Evolutionary conservation across 2,113 vertebrate species (phyloP).

Genomic region (Lates calcarifer): DNA sequence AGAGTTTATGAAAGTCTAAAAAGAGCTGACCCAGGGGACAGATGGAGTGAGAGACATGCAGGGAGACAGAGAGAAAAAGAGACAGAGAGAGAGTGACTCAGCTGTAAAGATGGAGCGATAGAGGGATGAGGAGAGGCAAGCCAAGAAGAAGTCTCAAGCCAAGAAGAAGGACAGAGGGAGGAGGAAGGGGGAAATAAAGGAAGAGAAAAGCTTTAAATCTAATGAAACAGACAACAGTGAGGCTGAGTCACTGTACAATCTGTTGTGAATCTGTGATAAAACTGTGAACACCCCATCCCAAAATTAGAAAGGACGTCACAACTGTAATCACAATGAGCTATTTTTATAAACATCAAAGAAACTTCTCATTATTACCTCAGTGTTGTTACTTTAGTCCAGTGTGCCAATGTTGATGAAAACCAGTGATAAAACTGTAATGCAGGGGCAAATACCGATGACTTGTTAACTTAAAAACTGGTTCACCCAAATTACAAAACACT

Average conservation of each 20-base stretch:
- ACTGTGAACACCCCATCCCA: not conserved
- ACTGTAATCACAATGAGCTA: not conserved
- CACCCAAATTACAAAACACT: no score
- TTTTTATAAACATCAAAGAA: not conserved
- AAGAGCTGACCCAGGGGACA: conserved; percentile 23
- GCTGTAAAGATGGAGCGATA: conserved; percentile 32
- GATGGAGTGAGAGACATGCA: conserved; percentile 22
- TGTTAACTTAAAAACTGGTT: no score
- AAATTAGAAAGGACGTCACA: not conserved
- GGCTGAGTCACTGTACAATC: conserved; percentile 48
- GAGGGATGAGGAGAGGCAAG: not conserved
- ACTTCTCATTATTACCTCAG: not conserved
- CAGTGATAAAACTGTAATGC: no score
- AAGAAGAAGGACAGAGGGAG: conserved; percentile 16
- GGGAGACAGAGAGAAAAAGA: conserved; percentile 1
- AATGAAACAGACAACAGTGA: conserved; percentile 31
- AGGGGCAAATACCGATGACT: no score
- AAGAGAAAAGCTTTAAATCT: conserved; percentile 29
- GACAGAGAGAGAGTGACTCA: conserved; percentile 52
- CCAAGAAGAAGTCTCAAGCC: not conserved
- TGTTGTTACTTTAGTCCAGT: no score
- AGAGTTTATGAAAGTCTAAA: conserved; percentile 50
- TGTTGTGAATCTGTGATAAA: conserved; percentile 12
- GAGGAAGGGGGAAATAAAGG: not conserved
- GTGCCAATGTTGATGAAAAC: no score